phyloP scores from a whole-genome alignment of 2,797 vertebrate genomes.

The Semotilus atromaculatus region DNA sequence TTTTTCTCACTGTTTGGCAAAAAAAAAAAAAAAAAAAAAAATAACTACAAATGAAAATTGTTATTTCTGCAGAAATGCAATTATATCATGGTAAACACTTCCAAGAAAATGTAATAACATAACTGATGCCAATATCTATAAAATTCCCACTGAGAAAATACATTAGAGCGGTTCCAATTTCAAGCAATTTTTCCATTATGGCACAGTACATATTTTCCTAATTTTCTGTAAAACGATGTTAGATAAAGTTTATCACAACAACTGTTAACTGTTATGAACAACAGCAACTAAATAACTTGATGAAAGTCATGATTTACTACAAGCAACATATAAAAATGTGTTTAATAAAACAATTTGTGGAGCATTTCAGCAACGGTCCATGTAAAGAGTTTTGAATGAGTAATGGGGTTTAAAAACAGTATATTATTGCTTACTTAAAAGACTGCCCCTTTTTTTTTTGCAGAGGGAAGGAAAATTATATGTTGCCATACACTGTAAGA shows the following conservation, averaged over 20 bases:
- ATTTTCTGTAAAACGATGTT: background rate
- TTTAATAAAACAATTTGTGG: background rate
- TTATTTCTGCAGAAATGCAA: slow-evolving; percentile 2
- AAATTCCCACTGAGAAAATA: background rate
- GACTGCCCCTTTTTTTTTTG: background rate
- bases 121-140: background rate
- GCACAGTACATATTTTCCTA: background rate
- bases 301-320: background rate
- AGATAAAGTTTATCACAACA: background rate
- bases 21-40: background rate
- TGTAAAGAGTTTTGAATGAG: background rate
- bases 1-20: background rate
- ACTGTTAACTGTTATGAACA: background rate
- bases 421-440: background rate
- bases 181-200: background rate
- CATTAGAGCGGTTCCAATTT: background rate
- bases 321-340: background rate
- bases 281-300: background rate
- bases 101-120: background rate
- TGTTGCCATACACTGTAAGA: background rate
- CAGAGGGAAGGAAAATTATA: background rate
- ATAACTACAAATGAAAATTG: background rate
- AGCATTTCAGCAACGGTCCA: background rate
- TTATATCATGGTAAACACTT: background rate
- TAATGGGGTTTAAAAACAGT: background rate